Conservation (phyloP, 2,888 invertebrate species). For the Polyploca ridens region DNA sequence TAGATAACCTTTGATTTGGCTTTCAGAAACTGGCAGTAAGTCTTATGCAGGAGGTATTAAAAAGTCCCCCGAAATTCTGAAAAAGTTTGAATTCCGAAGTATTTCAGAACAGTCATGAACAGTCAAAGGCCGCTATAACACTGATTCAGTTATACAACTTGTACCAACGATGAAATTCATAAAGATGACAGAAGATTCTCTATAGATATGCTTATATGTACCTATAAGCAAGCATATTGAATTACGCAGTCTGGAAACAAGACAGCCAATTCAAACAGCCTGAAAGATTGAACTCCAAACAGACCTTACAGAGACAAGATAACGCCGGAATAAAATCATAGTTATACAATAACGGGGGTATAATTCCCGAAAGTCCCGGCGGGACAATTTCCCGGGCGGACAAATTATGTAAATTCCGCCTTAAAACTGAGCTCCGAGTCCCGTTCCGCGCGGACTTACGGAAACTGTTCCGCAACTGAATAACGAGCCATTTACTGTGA, state of each 20-base stretch:
- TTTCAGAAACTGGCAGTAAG: too few relatives aligned
- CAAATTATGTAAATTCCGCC: constrained; percentile 44
- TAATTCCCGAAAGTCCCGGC: constrained; percentile 5
- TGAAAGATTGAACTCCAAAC: background rate
- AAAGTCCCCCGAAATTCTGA: too few relatives aligned
- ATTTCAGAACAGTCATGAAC: too few relatives aligned
- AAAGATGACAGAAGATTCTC: too few relatives aligned
- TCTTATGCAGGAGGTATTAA: too few relatives aligned
- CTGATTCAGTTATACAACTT: too few relatives aligned
- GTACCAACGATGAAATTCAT: too few relatives aligned
- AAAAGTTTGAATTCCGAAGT: too few relatives aligned
- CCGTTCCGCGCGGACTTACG: constrained; percentile 24
- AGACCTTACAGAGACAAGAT: background rate
- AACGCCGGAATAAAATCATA: background rate
- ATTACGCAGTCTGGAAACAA: background rate
- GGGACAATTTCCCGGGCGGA: constrained; percentile 18
- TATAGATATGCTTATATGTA: too few relatives aligned
- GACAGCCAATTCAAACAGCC: background rate
- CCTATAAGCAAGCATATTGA: too few relatives aligned
- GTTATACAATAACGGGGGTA: background rate
- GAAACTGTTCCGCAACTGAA: constrained; percentile 18
- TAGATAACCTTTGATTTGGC: too few relatives aligned
- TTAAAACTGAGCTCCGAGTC: constrained; percentile 32
- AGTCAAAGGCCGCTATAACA: too few relatives aligned
- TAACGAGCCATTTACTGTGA: constrained; percentile 21